Evolutionary conservation across 2,113 vertebrate species (phyloP).

Genomic region (Taxidea taxus): DNA sequence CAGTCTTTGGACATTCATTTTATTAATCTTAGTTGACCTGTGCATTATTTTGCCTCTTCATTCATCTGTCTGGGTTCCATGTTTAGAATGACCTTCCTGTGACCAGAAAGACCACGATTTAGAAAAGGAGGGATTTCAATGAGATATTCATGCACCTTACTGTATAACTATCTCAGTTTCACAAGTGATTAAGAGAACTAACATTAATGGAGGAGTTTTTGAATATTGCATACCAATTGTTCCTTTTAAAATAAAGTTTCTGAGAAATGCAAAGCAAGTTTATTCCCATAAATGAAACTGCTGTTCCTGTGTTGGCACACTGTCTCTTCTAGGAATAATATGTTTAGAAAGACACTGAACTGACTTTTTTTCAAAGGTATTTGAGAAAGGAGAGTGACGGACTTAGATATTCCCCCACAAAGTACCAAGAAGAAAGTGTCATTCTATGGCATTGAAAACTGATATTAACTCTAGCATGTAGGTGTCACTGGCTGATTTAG

Average conservation of each 20-base stretch:
- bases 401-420: background rate
- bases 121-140: background rate
- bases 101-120: background rate
- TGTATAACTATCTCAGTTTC: constrained; percentile 23
- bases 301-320: background rate
- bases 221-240: constrained; percentile 10
- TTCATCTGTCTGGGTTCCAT: background rate
- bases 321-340: background rate
- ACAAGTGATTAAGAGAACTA: constrained; percentile 41
- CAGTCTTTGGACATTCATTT: background rate
- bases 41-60: background rate
- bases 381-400: constrained; percentile 7
- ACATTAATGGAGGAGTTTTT: background rate
- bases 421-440: background rate
- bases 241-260: background rate
- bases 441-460: background rate
- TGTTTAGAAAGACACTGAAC: background rate
- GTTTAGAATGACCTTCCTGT: constrained; percentile 17
- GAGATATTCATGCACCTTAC: background rate
- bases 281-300: constrained; percentile 21
- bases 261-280: constrained; percentile 23
- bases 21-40: background rate
- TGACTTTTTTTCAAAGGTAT: background rate
- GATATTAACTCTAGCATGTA: background rate
- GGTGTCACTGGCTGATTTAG: background rate